Percentiles rank a stretch among this genome's conserved stretches.
phyloP scores from a whole-genome alignment of 2,113 vertebrate species.

The Protobothrops flavoviridis region DNA sequence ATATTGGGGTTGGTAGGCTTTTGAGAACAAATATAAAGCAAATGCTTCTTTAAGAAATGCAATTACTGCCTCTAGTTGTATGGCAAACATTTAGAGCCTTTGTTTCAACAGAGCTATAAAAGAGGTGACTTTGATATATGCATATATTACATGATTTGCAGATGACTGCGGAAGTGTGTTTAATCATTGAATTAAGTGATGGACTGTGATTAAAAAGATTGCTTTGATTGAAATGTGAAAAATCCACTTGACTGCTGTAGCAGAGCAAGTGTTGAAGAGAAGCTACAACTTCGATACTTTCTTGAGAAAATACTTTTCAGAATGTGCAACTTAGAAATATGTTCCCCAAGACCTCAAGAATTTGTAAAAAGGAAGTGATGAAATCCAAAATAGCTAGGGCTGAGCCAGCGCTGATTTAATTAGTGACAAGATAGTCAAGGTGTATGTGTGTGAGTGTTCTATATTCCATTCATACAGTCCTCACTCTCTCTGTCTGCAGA shows the following conservation, averaged over 20 bases:
- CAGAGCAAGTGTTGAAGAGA: neutral
- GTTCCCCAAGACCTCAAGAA: neutral
- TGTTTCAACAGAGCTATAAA: neutral
- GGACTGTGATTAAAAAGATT: neutral
- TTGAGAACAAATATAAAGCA: conserved; percentile 28
- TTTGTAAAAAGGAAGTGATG: neutral
- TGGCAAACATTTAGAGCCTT: neutral
- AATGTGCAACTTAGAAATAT: neutral
- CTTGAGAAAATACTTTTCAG: neutral
- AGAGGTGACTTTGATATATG: neutral
- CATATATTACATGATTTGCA: neutral
- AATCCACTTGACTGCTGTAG: neutral
- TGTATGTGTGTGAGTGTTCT: neutral
- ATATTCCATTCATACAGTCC: neutral
- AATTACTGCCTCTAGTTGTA: conserved; percentile 15
- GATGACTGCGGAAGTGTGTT: neutral
- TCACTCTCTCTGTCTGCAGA: neutral
- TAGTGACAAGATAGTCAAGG: neutral
- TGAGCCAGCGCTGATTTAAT: neutral
- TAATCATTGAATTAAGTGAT: conserved; percentile 22
- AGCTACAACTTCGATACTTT: neutral
- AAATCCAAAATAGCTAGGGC: neutral
- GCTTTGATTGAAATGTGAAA: neutral
- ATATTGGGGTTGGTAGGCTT: conserved; percentile 38
- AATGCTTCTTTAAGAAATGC: neutral